Evolutionary conservation across 1,140 invertebrate species (phyloP), one percentile per base, ranked within the genome.

Genomic region (Dolichoris vasculosae): DNA sequence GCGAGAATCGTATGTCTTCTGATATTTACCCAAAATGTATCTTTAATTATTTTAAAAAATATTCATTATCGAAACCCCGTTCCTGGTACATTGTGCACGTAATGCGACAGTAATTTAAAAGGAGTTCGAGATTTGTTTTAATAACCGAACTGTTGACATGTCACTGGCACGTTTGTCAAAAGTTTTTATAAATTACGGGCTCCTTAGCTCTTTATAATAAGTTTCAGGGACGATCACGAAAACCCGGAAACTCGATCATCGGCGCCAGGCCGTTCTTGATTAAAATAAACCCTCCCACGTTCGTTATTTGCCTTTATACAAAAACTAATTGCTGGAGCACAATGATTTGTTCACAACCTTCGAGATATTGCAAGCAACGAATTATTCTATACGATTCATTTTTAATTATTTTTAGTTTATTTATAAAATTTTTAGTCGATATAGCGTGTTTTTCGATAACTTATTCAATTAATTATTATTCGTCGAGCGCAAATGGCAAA

Each of bases 161-260:
- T 38, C 32, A 35, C 67, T 69, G 67, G 35, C 67, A 69, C 67
- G 35, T 69, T 69, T 32, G 0, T 30, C 32, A 67, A 67, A 67
- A 35, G 63, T 15, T 67, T 67, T 67, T 67, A n/a, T 30, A 67
- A 67, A 11, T 32, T 30, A 35, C 30, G 63, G 13, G 30, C 63
- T 23, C 35, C 69, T 73, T 43, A 7, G 23, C 32, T 73, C 1
- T 0, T 73, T 73, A 43, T 43, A 43, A 43, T 73, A 73, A 73
- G 13, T 73, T 73, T 73, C 69, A 73, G 38, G 69, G 69, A 35
- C 69, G 69, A 73, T 73, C 69, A 73, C 69, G 69, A n/a, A 73
- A 73, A 73, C 40, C 69, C 69, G 69, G 69, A 73, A 73, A 73
- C 23, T 43, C 38, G 69, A 73, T 73, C 38, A 43, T 73, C 38